Evolutionary conservation across 2,113 vertebrate genomes (phyloP), one percentile per base, ranked within the genome.

Genomic region (Istiophorus platypterus): DNA sequence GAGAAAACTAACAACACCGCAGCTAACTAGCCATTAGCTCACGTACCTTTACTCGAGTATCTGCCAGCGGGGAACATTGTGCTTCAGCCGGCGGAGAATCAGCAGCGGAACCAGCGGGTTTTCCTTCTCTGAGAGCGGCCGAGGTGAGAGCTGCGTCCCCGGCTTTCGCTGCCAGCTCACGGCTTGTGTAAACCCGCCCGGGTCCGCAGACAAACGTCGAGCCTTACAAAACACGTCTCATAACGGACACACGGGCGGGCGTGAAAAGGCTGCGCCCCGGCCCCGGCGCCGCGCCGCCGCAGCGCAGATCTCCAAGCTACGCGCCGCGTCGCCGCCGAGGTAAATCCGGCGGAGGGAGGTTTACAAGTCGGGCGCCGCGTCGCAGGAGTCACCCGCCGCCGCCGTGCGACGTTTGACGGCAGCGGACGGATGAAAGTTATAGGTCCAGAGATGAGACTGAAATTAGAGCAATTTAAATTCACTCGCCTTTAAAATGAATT

Each of bases 1-100:
- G 29, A 45, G 1, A 22, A 70, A 31, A 7, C 24, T 75, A 17
- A 4, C 39, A 57, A 15, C 8, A 18, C 7, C 22, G 39, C 29
- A 72, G 86, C 76, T 76, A 85, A 62, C 27, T 20, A 22, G 80
- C 34, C 37, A 24, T 54, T 81, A 81, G 66, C 76, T 47, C 7
- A 73, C 85, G n/a, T 92, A 95, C 95, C 95, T 93, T 90, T 91
- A 57, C 90, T 64, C 1, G 93, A 87, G 61, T 93, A 94, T 90
- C 94, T 95, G 91, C 91, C 77, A 20, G 92, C 94, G 76, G 93
- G 94, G 82, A 96, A 93, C 95, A 96, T 96, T 11, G 4, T 85
- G 54, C 65, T 66, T 76, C 72, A 72, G 81, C 85, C 57, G 31
- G 45, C 14, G 71, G 41, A 15, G 39, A n/a, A 24, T 70, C 72